Percentiles rank a stretch among this genome's conserved stretches.
Evolutionary conservation across 92 coral and sea anemone species (phyloP).

Genomic region (Virgularia gustaviana): DNA sequence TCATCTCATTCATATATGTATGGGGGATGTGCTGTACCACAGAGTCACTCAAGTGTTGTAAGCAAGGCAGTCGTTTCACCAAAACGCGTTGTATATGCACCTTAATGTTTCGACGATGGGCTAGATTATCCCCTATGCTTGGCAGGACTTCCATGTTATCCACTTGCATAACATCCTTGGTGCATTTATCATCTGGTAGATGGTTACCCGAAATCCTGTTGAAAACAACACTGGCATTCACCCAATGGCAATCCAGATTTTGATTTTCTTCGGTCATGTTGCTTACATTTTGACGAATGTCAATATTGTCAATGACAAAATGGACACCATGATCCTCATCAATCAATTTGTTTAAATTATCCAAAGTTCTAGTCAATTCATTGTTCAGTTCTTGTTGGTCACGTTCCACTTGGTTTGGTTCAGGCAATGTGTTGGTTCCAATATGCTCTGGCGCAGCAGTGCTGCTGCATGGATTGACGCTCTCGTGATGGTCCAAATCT

Average conservation of each 20-base stretch:
- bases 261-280: slow-evolving; percentile 6
- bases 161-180: not conserved
- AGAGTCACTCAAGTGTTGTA: not conserved
- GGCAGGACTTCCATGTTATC: not conserved
- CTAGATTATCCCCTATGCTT: not conserved
- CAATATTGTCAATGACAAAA: slow-evolving; percentile 8
- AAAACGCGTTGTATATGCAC: not conserved
- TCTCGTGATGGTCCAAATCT: too few species aligned
- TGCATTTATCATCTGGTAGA: not conserved
- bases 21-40: slow-evolving; percentile 8
- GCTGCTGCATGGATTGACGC: too few species aligned
- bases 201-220: slow-evolving; percentile 10
- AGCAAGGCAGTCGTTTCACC: not conserved
- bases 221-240: not conserved
- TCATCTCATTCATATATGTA: not conserved
- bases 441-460: too few species aligned
- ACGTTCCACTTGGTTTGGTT: too few species aligned
- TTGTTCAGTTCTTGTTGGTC: not conserved
- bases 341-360: not conserved
- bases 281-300: not conserved
- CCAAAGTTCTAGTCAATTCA: not conserved
- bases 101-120: not conserved
- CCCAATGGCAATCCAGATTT: not conserved
- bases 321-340: not conserved
- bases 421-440: too few species aligned